Base-by-base conservation (phyloP, 2,113 vertebrate species). In the Hucho hucho region DNA sequence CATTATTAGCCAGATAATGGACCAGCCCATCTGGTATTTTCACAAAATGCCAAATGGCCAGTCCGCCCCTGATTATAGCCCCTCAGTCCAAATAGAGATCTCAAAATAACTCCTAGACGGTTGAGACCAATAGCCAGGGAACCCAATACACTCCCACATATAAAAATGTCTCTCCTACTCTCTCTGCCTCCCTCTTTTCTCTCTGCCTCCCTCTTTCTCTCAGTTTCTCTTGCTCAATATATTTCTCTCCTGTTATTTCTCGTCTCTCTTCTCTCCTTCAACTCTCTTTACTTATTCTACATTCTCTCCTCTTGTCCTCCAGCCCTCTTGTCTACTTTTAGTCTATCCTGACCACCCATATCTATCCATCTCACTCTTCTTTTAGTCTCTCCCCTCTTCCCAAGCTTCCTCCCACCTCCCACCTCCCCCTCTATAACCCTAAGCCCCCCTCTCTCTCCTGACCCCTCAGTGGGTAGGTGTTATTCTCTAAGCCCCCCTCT, bases 41-140 rank as follows among this genome's bases (percentile, higher is more conserved):
- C 37, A 7, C 7, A 7, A 43, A 43, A 43, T 43, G 37, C 37
- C 37, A 43, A 43, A 43, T 43, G 65, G 53, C 11, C 75, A 61
- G 75, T 71, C 71, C 16, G 25, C 32, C 22, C 29, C 25, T 90
- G 87, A 92, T 92, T 91, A 91, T 83, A 90, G 83, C 77, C 79
- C 75, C 87, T 80, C 81, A 77, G 73, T 87, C 85, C 85, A 85
- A 82, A 64, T 86, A 5, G 28, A 79, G 78, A 69, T 70, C 81
- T 83, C 77, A 84, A 89, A 90, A 90, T 89, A 89, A 79, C 83
- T 75, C 49, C 43, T 18, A 32, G 76, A 74, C 78, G 71, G 49
- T 86, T 85, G 69, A 24, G 81, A 69, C 79, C 79, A 77, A 78
- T 72, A 81, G 78, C 86, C 83, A 79, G 29, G 32, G 80, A 73